Evolutionary conservation across 2,113 vertebrate species (phyloP).

Genomic region (Crocuta crocuta): DNA sequence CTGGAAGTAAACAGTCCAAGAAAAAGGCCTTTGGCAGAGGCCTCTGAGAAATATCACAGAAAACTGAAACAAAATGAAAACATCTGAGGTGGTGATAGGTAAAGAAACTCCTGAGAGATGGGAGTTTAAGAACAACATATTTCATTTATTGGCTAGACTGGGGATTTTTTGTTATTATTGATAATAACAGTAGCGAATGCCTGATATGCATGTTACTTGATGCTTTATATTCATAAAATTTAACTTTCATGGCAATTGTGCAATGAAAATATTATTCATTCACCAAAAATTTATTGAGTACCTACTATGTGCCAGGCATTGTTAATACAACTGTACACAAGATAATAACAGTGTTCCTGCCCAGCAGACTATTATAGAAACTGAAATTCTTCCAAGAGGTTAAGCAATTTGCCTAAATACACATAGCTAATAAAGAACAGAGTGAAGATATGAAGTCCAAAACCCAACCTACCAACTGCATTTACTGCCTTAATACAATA

Average conservation of each 20-base stretch:
- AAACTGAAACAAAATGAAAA: constrained; percentile 45
- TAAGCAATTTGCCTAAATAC: constrained; percentile 36
- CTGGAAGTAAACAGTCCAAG: not conserved
- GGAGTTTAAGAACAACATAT: not conserved
- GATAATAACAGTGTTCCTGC: not conserved
- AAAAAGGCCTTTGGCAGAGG: constrained; percentile 24
- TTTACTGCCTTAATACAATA: not conserved
- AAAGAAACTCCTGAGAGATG: constrained; percentile 28
- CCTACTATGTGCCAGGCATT: not conserved
- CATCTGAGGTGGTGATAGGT: not conserved
- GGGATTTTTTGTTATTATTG: constrained; percentile 9
- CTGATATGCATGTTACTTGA: not conserved
- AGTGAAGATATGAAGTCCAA: not conserved
- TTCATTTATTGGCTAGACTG: not conserved
- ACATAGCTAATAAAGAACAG: not conserved
- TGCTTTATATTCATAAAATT: constrained; percentile 21
- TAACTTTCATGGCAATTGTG: constrained; percentile 33
- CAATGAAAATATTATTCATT: constrained; percentile 25
- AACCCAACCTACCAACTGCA: not conserved
- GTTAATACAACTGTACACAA: not conserved
- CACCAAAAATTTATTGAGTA: not conserved
- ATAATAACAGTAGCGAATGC: not conserved
- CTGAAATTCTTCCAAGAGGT: not conserved
- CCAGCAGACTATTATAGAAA: not conserved
- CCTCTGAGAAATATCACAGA: not conserved